Conservation (phyloP, 1,140 invertebrate genomes). For the Oedothorax gibbosus region DNA sequence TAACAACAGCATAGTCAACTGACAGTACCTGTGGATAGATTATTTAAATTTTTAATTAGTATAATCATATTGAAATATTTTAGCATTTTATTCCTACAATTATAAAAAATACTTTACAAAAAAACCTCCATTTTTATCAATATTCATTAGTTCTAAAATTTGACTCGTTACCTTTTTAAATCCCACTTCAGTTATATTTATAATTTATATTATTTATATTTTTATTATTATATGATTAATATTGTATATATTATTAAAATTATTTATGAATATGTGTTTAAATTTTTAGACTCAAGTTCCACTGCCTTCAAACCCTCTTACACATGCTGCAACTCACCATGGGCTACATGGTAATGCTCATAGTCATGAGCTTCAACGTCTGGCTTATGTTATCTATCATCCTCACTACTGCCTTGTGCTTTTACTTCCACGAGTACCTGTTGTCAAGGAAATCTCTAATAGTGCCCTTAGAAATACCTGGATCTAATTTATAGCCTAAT, state of each 20-base stretch:
- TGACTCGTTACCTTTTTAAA: too few species aligned
- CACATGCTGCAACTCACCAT: constrained; percentile 59
- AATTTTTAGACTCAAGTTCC: constrained; percentile 54
- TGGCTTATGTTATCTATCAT: constrained; percentile 47
- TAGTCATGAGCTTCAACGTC: constrained; percentile 60
- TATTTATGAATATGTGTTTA: background rate
- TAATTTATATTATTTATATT: too few species aligned
- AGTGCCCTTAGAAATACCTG: constrained; percentile 51
- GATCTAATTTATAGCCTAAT: constrained; percentile 17
- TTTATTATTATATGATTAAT: too few species aligned
- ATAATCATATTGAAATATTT: too few species aligned
- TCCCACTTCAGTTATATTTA: too few species aligned
- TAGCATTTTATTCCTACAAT: too few species aligned
- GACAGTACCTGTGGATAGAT: too few species aligned
- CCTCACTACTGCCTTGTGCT: constrained; percentile 41
- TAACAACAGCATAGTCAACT: too few species aligned
- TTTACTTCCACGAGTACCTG: constrained; percentile 54
- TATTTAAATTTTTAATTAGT: too few species aligned
- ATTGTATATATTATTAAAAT: background rate
- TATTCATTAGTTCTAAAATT: too few species aligned
- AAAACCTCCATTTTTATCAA: too few species aligned
- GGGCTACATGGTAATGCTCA: constrained; percentile 61
- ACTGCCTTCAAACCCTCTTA: constrained; percentile 48
- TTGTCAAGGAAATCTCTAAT: constrained; percentile 45
- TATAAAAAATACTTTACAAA: too few species aligned